Base-by-base conservation (phyloP, 2,113 vertebrate genomes). In the Phylloscopus trochiloides region DNA sequence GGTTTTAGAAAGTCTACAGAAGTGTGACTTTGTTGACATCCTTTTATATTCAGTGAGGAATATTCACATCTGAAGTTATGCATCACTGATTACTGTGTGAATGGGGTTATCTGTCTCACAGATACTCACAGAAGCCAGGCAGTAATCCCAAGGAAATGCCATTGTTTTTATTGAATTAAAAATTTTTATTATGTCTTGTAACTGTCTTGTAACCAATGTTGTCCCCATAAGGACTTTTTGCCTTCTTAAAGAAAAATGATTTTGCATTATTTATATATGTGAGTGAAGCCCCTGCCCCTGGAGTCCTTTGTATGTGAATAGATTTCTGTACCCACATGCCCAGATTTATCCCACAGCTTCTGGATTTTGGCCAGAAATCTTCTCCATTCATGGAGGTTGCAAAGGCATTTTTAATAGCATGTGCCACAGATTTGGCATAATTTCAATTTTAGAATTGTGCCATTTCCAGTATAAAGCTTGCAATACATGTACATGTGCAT, bases 151-250 rank as follows among this genome's bases (percentile, higher is more conserved):
- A 79, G 50, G 58, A 93, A 92, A 71, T 61, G 38, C 26, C 34
- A 63, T 74, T 85, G 54, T 11, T 82, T 92, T 87, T 75, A 82
- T 92, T 90, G 88, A 88, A 87, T 92, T 94, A 80, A 48, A 38
- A 67, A 36, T 83, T 94, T 94, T 58, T 57, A 73, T 84, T 86
- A 76, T 79, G 70, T 84, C 83, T 82, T 66, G 34, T 65, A 89
- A 77, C 40, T 10, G 5, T 81, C 40, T 77, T 62, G 58, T 67
- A 79, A 68, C 62, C 54, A 74, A 25, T 14, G 8, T 51, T 51
- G 22, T 86, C 32, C 18, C 63, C 52, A 6, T 48, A 73, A 90
- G 75, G 75, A 70, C 48, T 75, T 77, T 80, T 26, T 79, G 24
- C 43, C 50, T 85, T 77, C 72, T 81, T 42, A 63, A 84, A 79